Conservation (phyloP, 1,140 invertebrate genomes). For the Samia ricini region DNA sequence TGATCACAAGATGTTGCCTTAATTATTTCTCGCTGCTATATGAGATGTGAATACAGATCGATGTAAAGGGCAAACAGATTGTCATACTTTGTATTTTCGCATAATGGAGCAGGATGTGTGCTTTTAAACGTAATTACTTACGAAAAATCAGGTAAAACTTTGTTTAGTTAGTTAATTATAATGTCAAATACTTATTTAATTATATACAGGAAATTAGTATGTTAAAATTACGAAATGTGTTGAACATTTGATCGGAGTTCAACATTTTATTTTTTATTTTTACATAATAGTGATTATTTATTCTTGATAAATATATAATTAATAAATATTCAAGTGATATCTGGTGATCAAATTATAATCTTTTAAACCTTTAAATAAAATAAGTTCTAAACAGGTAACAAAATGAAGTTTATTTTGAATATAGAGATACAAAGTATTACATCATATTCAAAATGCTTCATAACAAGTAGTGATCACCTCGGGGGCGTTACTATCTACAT, state of each 20-base stretch:
- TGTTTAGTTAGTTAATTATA: too few species aligned
- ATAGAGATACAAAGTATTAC: conserved; percentile 39
- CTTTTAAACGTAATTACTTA: background rate
- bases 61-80: conserved; percentile 24
- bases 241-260: too few species aligned
- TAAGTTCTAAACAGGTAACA: background rate
- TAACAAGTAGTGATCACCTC: conserved; percentile 54
- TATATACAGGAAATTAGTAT: too few species aligned
- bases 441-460: conserved; percentile 39
- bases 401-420: conserved; percentile 29
- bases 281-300: too few species aligned
- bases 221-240: too few species aligned
- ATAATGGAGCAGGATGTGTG: conserved; percentile 4
- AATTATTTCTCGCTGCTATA: conserved; percentile 70
- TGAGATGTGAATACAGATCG: conserved; percentile 67
- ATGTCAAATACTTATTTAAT: too few species aligned
- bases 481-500: conserved; percentile 67
- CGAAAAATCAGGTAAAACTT: too few species aligned
- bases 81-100: conserved; percentile 15
- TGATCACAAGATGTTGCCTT: conserved; percentile 68
- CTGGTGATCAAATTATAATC: too few species aligned
- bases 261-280: too few species aligned
- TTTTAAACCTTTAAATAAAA: background rate
- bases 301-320: too few species aligned
- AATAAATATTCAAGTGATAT: too few species aligned